These are phyloP conservation scores for Apis laboriosa DNA, from an alignment of 1,140 invertebrate species.

Conservation along the genomic window DNA sequence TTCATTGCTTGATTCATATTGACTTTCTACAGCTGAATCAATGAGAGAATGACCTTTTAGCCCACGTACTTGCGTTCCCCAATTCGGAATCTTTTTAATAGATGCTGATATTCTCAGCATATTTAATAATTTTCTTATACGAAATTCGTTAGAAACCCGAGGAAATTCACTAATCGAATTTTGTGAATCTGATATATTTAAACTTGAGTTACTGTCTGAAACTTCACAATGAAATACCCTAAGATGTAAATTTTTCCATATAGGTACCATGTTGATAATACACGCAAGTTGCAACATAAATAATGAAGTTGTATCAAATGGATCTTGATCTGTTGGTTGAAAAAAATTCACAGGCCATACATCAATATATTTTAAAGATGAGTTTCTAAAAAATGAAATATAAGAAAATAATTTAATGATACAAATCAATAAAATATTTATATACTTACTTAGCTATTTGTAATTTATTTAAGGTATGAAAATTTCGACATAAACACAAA, in stretches of 20 bases:
- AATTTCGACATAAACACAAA: constrained; percentile 95
- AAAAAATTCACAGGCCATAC: constrained; percentile 98
- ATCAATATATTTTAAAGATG: constrained; percentile 91
- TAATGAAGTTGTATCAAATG: constrained; percentile 92
- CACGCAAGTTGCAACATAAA: constrained; percentile 99
- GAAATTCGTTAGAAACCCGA: constrained; percentile 78
- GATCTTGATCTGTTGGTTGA: constrained; percentile 87
- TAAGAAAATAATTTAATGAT: neutral
- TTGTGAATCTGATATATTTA: constrained; percentile 72
- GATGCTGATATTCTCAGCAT: constrained; percentile 84
- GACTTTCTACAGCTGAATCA: constrained; percentile 67
- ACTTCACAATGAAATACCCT: constrained; percentile 91
- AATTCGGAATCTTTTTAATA: constrained; percentile 82
- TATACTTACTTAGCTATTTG: constrained; percentile 84
- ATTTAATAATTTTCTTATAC: constrained; percentile 83
- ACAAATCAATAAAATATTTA: neutral
- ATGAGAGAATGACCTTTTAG: constrained; percentile 71
- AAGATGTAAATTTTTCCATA: constrained; percentile 91
- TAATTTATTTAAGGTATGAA: constrained; percentile 90
- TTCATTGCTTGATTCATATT: constrained; percentile 71
- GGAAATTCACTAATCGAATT: constrained; percentile 71
- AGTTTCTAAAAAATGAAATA: constrained; percentile 77
- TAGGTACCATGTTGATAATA: constrained; percentile 95
- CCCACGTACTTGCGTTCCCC: constrained; percentile 68
- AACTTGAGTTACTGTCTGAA: constrained; percentile 71